These are phyloP conservation scores for Hipparchia semele DNA, from an alignment of 2,888 invertebrate genomes.

Conservation along the genomic window DNA sequence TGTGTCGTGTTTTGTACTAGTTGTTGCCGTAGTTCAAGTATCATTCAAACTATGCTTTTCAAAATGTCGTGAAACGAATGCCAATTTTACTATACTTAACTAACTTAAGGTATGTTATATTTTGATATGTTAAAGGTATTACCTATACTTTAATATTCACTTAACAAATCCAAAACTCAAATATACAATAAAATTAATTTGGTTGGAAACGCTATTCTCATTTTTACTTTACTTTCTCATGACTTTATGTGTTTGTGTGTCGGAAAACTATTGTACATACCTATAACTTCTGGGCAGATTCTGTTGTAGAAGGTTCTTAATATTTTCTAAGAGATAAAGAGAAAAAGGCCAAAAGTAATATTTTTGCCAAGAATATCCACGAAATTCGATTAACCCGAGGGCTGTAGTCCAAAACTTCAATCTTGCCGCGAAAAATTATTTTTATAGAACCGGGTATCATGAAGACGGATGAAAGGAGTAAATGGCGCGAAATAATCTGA, in stretches of 20 bases:
- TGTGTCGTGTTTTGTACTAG: slow-evolving; percentile 62
- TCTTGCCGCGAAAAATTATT: slow-evolving; percentile 66
- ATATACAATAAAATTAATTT: no score
- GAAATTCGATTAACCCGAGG: slow-evolving; percentile 64
- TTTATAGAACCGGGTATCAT: slow-evolving; percentile 71
- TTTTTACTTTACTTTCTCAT: no score
- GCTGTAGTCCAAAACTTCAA: slow-evolving; percentile 65
- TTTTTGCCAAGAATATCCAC: slow-evolving; percentile 42
- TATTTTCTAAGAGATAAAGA: not conserved
- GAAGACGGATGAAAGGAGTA: slow-evolving; percentile 78
- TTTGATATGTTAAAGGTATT: not conserved
- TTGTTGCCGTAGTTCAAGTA: slow-evolving; percentile 72
- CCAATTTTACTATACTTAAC: slow-evolving; percentile 63
- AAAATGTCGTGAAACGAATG: slow-evolving; percentile 66
- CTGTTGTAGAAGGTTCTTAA: no score
- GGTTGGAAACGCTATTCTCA: no score
- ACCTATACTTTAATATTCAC: not conserved
- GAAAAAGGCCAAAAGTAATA: not conserved
- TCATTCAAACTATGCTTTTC: slow-evolving; percentile 76
- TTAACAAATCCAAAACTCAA: no score
- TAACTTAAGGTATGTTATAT: not conserved
- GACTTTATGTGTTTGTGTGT: no score
- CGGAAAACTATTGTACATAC: no score
- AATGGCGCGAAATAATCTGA: slow-evolving; percentile 80
- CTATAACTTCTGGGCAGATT: no score